Base-by-base conservation (phyloP, 2,888 invertebrate genomes). In the Cetonia aurata region DNA sequence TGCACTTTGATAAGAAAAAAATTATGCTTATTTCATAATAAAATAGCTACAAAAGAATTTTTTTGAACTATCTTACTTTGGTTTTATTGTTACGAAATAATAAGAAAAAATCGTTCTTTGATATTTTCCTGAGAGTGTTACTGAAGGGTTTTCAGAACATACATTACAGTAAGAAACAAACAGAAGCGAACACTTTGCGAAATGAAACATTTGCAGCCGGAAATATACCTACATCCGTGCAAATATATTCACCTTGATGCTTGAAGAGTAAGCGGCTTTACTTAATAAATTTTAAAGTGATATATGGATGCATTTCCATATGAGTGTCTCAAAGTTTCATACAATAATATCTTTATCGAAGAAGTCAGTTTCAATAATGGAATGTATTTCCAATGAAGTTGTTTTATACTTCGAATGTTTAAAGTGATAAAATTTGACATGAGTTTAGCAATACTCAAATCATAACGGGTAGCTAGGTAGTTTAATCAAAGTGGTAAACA, bases 211-310 rank as follows among this genome's bases (percentile, higher is more conserved):
- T 37, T 41, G 17, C 25, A 19, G 46, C 13, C 12, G 15, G 62
- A 50, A 65, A 65, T 50, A 65, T 65, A n/a, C n/a, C n/a, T n/a
- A 65, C 46, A 65, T 65, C 50, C 10, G 8, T 6, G 37, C 6
- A 37, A 37, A 8, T 37, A 37, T 37, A 37, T 37, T 37, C 37
- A 37, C 37, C 37, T 37, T 1, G 37, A 50, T 65, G 15, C 50
- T 6, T 65, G 17, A 37, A 62, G 17, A 50, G 37, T 65, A 65
- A 65, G 62, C 62, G 37, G 62, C 62, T 65, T 65, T 50, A 17
- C 62, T 48, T 62, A 62, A 62, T 48, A 62, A 48, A 48, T 37
- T 50, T 62, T 48, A 62, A 33, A 33, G 48, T 62, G 62, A 62
- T 62, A 37, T 62, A 62, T 50, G 37, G 33, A 50, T 50, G 37